A percentile compares a stretch with the other conserved stretches of the same genome.
Evolutionary conservation across 2,888 invertebrate genomes (phyloP).

Genomic region (Antheraea assamensis): DNA sequence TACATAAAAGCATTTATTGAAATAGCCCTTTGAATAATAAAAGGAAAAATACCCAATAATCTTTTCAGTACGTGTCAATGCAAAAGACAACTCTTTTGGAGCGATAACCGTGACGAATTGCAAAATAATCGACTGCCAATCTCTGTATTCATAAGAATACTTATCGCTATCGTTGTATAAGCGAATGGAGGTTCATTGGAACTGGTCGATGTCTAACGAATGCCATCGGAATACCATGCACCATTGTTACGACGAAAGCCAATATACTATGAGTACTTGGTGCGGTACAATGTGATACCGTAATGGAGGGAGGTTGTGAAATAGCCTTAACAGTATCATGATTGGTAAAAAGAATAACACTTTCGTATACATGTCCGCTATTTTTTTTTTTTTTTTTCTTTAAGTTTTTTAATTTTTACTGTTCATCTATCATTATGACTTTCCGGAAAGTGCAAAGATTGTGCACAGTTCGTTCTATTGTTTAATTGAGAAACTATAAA

Average conservation of each 20-base stretch:
- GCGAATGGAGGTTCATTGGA: slow-evolving; percentile 13
- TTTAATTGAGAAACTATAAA: neutral
- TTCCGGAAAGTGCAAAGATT: neutral
- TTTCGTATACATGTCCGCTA: neutral
- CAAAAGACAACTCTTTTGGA: slow-evolving; percentile 14
- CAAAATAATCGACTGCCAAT: slow-evolving; percentile 23
- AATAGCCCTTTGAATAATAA: neutral
- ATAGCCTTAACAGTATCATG: slow-evolving; percentile 14
- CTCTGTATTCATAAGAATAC: slow-evolving; percentile 24
- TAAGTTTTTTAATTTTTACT: neutral
- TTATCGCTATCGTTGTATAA: slow-evolving; percentile 25
- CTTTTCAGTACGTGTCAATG: slow-evolving; percentile 1
- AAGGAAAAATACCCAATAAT: neutral
- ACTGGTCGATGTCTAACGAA: slow-evolving; percentile 24
- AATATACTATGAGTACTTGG: slow-evolving; percentile 24
- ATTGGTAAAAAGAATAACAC: slow-evolving; percentile 6
- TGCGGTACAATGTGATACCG: slow-evolving; percentile 13
- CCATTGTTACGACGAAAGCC: slow-evolving; percentile 27
- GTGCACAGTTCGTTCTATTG: neutral
- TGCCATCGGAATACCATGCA: slow-evolving; percentile 22
- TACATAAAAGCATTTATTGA: neutral
- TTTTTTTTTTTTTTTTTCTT: neutral
- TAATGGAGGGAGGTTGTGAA: slow-evolving; percentile 14
- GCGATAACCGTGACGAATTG: slow-evolving; percentile 17
- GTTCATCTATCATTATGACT: neutral